Evolutionary conservation across 2,888 invertebrate species (phyloP), one percentile per base, ranked within the genome.

Genomic region (Eilema depressum): DNA sequence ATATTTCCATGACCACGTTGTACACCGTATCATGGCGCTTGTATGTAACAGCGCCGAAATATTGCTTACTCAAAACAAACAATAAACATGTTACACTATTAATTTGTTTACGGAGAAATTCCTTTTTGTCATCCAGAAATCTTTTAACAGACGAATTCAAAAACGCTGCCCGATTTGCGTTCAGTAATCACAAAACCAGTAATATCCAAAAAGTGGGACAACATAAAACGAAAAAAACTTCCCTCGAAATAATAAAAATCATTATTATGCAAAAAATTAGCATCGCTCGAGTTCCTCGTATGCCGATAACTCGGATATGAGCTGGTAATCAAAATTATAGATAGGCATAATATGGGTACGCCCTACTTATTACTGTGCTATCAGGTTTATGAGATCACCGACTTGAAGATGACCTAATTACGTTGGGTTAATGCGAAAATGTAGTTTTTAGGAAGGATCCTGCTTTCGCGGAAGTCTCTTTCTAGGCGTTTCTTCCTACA

Each of bases 311-410:
- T 26, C 26, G 17, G 59, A 53, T 53, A 25, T 17, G 10, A 37
- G 41, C 26, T 11, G 26, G 26, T 63, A 28, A 53, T 25, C 59
- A 59, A 26, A 59, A 59, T 53, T 53, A 53, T 53, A 59, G 25
- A 26, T 59, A 59, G 59, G 4, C 25, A 28, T 59, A 59, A 28
- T 14, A 28, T 59, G 59, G 26, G 25, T 26, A 59, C 33, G 56
- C 28, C 23, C 30, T 56, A 25, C 56, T 25, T 57, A 56, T 41
- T 37, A 63, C 14, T 63, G 56, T 63, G 57, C 26, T 66, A 66
- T 56, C 57, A 12, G 41, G 70, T 70, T 70, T 65, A 65, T 53
- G n/a, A 62, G 53, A 53, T 26, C 60, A 47, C 33, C n/a, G 47
- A 60, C 12, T 56, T 17, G 61, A 28, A 26, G 59, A 37, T 61